These are phyloP conservation scores for Grus americana DNA, from an alignment of 2,113 vertebrate genomes.

Conservation along the genomic window DNA sequence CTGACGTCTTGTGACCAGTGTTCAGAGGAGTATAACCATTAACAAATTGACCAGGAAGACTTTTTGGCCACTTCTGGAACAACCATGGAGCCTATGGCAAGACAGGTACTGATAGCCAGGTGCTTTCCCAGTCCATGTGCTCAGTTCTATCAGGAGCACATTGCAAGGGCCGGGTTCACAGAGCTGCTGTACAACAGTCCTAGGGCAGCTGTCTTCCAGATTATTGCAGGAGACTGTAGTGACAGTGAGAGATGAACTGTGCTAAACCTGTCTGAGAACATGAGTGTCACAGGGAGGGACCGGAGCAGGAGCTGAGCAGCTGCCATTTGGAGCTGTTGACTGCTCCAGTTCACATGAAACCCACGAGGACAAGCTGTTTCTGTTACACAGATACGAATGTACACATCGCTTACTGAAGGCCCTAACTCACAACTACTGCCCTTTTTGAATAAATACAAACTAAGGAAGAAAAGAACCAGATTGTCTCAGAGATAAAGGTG, in stretches of 20 bases:
- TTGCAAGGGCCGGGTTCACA: neutral
- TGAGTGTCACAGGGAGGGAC: rapidly evolving
- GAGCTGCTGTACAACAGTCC: neutral
- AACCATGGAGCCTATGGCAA: neutral
- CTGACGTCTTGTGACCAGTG: neutral
- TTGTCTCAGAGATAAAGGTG: neutral
- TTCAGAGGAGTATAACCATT: neutral
- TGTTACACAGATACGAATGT: rapidly evolving
- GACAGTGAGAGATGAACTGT: neutral
- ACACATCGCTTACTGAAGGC: neutral
- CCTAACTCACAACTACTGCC: neutral
- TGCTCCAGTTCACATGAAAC: neutral
- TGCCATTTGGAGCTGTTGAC: neutral
- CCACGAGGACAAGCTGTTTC: neutral
- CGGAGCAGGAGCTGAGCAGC: neutral
- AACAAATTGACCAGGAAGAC: neutral
- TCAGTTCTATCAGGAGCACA: rapidly evolving
- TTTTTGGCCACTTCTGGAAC: too few relatives aligned
- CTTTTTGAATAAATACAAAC: neutral
- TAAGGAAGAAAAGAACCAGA: neutral
- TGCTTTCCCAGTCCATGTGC: neutral
- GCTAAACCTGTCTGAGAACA: neutral
- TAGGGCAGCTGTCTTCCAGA: neutral
- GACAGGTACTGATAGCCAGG: neutral
- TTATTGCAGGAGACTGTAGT: neutral